Evolutionary conservation across 2,113 vertebrate species (phyloP), one percentile per base, ranked within the genome.

Genomic region (Alouatta palliata): DNA sequence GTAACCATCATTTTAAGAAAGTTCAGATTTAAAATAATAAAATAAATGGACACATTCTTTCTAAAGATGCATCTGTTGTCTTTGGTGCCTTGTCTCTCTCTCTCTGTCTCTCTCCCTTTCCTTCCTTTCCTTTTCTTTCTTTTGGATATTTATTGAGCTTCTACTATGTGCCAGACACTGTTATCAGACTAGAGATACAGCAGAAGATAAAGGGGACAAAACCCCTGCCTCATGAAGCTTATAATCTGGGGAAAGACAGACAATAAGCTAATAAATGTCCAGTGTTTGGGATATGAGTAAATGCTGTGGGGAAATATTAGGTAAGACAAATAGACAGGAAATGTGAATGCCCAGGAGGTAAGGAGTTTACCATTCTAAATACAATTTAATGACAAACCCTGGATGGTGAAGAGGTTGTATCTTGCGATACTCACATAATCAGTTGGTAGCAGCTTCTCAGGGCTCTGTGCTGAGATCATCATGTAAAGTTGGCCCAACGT

Each of bases 21-120:
- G 92, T 84, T 90, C 73, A 64, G 40, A 56, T 96, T 97, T 85
- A 87, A 97, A 96, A 79, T 82, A 89, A 94, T 94, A 81, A 96
- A 98, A 85, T 93, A 93, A 97, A 92, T 73, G 23, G 40, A 94
- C 64, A 76, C n/a, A 23, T 86, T 93, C 86, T 97, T 97, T 97
- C 70, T 96, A 96, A 94, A 96, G 54, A 45, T 27, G n/a, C 2
- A 4, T 95, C 37, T 87, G 56, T 94, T 87, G 68, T 97, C 92
- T 90, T 84, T 21, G 16, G 23, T 64, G 58, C 10, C 25, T 47
- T 87, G 5, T n/a, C 21, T n/a, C 45, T 20, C 35, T 12, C n/a
- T 49, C 2, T 49, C 49, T 49, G 21, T 58, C 35, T 23, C n/a
- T 25, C 25, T 16, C 8, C 35, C 40, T 68, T 17, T 9, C 5